phyloP scores from a whole-genome alignment of 2,113 vertebrate species.

The Sinosuthora webbiana region DNA sequence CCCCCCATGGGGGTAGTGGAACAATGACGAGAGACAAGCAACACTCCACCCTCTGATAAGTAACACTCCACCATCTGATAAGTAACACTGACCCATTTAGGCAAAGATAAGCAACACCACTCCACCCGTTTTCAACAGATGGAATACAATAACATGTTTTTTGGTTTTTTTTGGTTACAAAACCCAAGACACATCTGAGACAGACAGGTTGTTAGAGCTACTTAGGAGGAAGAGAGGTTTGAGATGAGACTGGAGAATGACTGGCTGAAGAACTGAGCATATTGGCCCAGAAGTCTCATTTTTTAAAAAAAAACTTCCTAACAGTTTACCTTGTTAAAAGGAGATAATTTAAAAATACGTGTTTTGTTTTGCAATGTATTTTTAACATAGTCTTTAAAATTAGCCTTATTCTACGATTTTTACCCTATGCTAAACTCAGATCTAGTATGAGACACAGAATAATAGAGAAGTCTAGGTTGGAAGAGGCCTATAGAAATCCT shows the following conservation, averaged over 20 bases:
- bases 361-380: background rate
- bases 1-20: too few relatives aligned
- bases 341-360: background rate
- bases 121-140: too few relatives aligned
- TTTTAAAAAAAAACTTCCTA: background rate
- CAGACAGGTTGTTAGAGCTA: background rate
- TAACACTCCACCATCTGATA: too few relatives aligned
- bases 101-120: too few relatives aligned
- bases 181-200: background rate
- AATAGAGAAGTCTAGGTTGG: background rate
- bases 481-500: background rate
- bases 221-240: background rate
- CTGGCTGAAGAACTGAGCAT: background rate
- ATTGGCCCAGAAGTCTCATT: background rate
- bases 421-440: background rate
- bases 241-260: background rate
- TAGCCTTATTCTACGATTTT: background rate
- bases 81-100: too few relatives aligned
- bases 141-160: too few relatives aligned
- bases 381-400: background rate
- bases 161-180: too few relatives aligned
- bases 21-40: too few relatives aligned
- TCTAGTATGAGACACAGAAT: background rate
- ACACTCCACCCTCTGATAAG: too few relatives aligned
- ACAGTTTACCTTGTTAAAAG: background rate